Evolutionary conservation across 2,797 vertebrate genomes (phyloP).

Genomic region (Spheniscus humboldti): DNA sequence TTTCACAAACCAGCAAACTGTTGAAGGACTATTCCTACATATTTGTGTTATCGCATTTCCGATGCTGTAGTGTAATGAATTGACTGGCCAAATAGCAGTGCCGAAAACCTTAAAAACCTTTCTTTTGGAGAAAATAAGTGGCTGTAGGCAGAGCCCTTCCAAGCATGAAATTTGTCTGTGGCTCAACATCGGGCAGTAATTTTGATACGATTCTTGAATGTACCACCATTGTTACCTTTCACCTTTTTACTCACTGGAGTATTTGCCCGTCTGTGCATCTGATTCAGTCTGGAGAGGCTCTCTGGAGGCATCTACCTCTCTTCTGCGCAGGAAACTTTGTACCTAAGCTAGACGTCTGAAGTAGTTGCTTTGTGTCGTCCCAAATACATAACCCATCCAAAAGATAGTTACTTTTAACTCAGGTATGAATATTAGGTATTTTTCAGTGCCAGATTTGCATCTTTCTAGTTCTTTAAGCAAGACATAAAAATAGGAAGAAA

Average conservation of each 20-base stretch:
- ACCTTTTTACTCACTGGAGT: neutral
- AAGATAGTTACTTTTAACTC: neutral
- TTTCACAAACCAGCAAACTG: neutral
- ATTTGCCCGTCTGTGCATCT: neutral
- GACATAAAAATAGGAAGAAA: neutral
- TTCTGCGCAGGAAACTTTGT: neutral
- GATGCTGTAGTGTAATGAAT: neutral
- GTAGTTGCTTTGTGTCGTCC: neutral
- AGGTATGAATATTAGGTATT: neutral
- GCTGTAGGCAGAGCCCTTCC: neutral
- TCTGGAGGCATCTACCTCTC: neutral
- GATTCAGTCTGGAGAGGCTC: neutral
- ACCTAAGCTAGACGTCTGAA: neutral
- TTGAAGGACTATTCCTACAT: neutral
- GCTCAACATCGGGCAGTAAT: neutral
- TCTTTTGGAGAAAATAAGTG: neutral
- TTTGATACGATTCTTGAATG: neutral
- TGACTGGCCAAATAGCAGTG: neutral
- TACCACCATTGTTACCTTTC: neutral
- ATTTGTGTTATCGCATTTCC: neutral
- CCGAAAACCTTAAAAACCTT: neutral
- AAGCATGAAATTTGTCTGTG: neutral
- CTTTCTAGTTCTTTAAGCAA: neutral
- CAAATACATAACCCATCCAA: neutral
- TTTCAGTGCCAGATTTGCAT: neutral